phyloP scores from a whole-genome alignment of 2,113 vertebrate genomes.

The Paracyprichromis sp. region DNA sequence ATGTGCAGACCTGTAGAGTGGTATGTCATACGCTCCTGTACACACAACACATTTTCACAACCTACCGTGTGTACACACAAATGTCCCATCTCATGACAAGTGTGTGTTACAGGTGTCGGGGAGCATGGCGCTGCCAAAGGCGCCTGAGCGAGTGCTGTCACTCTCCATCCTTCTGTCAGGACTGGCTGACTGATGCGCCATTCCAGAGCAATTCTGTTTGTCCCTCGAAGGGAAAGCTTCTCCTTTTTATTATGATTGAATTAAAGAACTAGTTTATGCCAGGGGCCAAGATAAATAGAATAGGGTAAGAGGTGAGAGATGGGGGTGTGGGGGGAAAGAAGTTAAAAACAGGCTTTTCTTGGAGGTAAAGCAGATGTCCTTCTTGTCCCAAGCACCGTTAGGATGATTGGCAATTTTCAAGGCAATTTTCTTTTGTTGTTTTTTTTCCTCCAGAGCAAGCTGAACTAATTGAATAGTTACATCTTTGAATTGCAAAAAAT shows the following conservation, averaged over 20 bases:
- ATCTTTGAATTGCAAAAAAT: neutral
- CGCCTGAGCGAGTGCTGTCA: slow-evolving; percentile 29
- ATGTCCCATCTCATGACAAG: neutral
- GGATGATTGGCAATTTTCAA: neutral
- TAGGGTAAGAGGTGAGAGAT: neutral
- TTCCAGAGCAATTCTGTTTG: neutral
- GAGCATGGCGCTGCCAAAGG: neutral
- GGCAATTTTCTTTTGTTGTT: neutral
- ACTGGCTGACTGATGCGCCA: slow-evolving; percentile 11
- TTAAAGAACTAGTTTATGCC: slow-evolving; percentile 11
- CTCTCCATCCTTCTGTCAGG: slow-evolving; percentile 13
- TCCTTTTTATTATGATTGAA: slow-evolving; percentile 19
- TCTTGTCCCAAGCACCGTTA: neutral
- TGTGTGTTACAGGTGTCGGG: neutral
- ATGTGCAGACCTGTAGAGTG: neutral
- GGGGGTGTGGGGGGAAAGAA: neutral
- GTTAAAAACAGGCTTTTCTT: neutral
- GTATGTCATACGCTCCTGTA: neutral
- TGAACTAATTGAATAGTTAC: neutral
- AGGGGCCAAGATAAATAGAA: slow-evolving; percentile 5
- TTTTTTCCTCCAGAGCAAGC: neutral
- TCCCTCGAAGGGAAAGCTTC: slow-evolving; percentile 12
- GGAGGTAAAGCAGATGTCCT: neutral
- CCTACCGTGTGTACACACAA: neutral
- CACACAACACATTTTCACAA: neutral